These are phyloP conservation scores for Drosophila orosa DNA, from an alignment of 1,140 invertebrate species.

Conservation along the genomic window DNA sequence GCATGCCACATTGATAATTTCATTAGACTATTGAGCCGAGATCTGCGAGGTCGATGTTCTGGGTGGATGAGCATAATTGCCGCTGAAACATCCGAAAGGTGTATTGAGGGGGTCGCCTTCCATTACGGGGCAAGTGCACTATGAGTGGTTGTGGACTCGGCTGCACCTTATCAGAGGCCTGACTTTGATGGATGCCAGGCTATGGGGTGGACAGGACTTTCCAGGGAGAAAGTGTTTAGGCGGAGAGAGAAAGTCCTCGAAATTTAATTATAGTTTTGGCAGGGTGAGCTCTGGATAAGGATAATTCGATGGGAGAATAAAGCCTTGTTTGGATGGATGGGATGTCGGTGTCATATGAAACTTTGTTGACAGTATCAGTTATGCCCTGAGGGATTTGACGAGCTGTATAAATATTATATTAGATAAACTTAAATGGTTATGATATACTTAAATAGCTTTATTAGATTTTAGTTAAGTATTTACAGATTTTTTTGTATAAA, in stretches of 20 bases:
- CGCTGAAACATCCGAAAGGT: constrained; percentile 68
- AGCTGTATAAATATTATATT: constrained; percentile 1
- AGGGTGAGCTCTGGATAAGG: constrained; percentile 14
- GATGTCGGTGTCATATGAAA: constrained; percentile 12
- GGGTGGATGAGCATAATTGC: constrained; percentile 69
- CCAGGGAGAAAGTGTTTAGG: constrained; percentile 42
- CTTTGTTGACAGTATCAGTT: constrained; percentile 1
- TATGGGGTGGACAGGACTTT: constrained; percentile 13
- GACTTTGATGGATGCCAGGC: constrained; percentile 66
- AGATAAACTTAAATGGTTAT: background rate
- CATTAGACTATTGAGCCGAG: constrained; percentile 80
- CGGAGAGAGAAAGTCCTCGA: constrained; percentile 34
- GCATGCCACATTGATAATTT: constrained; percentile 73
- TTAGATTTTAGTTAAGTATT: too few relatives aligned
- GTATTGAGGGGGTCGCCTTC: constrained; percentile 47
- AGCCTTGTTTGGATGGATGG: constrained; percentile 38
- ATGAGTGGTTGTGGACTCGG: constrained; percentile 25
- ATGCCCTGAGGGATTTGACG: background rate
- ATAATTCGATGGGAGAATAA: constrained; percentile 13
- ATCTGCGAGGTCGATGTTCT: constrained; percentile 45
- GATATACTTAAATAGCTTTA: background rate
- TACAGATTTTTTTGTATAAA: too few relatives aligned
- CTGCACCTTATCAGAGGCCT: constrained; percentile 36
- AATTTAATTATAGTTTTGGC: constrained; percentile 46
- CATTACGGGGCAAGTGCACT: constrained; percentile 35